Conservation (phyloP, 2,888 invertebrate genomes). For the Lutraria lutraria region DNA sequence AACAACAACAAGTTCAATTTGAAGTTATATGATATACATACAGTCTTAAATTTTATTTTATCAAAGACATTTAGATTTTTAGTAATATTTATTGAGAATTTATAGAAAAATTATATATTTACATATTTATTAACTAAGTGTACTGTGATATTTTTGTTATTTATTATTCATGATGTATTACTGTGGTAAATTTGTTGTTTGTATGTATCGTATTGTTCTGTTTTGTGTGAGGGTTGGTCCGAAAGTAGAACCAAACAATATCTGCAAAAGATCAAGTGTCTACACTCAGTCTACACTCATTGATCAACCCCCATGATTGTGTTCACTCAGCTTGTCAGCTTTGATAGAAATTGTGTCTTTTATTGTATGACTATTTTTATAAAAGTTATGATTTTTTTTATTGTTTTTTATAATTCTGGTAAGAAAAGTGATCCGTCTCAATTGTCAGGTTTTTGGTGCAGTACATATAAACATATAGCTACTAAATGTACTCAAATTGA, state of each 20-base stretch:
- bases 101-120: neutral
- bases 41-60: too few species aligned
- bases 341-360: too few species aligned
- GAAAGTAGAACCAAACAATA: neutral
- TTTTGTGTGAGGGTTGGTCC: neutral
- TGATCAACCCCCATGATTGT: neutral
- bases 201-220: neutral
- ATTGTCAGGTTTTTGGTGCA: too few species aligned
- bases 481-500: too few species aligned
- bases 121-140: neutral
- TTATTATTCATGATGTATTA: neutral
- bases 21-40: too few species aligned
- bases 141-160: constrained; percentile 1
- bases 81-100: neutral
- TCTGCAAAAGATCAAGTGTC: neutral
- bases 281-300: neutral
- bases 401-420: too few species aligned
- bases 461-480: too few species aligned
- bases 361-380: too few species aligned
- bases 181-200: neutral
- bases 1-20: too few species aligned
- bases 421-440: too few species aligned
- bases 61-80: neutral
- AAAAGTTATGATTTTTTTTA: too few species aligned
- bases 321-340: neutral